A percentile compares a stretch with the other conserved stretches of the same genome.
Evolutionary conservation across 2,797 vertebrate species (phyloP).

Genomic region (Tragelaphus oryx): DNA sequence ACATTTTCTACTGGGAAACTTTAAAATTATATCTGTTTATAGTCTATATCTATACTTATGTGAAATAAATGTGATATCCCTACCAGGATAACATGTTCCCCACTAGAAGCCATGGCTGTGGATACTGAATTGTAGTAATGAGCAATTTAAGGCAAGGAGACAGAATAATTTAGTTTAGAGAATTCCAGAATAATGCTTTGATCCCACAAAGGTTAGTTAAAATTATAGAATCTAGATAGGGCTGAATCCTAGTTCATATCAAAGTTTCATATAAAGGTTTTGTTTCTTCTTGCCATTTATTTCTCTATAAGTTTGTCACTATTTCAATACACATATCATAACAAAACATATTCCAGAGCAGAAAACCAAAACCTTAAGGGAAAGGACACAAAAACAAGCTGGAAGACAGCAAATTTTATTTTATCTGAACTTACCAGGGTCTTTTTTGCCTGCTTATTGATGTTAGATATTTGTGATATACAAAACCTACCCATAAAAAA

Average conservation of each 20-base stretch:
- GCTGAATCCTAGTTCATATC: neutral
- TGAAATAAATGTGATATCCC: neutral
- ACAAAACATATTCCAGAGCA: neutral
- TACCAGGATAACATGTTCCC: neutral
- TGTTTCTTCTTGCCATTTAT: neutral
- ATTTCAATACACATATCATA: neutral
- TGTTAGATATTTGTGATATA: neutral
- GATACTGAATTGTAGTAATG: neutral
- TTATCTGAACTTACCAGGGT: neutral
- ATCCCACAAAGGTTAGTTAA: neutral
- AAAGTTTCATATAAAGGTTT: neutral
- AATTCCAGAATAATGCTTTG: neutral
- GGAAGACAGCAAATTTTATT: neutral
- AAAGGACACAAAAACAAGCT: neutral
- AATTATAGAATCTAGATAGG: neutral
- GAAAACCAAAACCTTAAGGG: neutral
- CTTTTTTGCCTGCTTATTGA: neutral
- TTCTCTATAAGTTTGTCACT: neutral
- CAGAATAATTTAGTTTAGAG: neutral
- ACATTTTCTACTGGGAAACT: neutral
- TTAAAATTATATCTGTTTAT: neutral
- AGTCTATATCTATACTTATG: neutral
- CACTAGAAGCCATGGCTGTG: neutral
- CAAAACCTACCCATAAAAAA: neutral
- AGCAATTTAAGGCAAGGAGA: neutral